Evolutionary conservation across 2,797 vertebrate species (phyloP).

Genomic region (Setipinna tenuifilis): DNA sequence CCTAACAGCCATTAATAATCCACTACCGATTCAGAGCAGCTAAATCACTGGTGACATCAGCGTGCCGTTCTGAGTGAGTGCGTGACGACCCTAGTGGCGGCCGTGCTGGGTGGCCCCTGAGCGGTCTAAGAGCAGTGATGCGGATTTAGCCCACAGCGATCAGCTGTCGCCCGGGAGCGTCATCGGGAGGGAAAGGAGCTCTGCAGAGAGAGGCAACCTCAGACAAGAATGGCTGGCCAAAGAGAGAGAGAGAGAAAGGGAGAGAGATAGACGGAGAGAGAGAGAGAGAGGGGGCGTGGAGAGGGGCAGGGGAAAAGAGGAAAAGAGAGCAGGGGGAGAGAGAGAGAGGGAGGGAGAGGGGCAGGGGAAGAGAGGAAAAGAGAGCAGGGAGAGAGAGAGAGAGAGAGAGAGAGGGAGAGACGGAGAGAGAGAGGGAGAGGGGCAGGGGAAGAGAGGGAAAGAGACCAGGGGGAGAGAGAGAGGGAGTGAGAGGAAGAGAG

Average conservation of each 20-base stretch:
- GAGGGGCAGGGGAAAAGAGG: too few relatives aligned
- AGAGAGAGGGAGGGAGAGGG: too few relatives aligned
- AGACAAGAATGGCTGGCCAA: slow-evolving; percentile 11
- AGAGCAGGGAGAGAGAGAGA: not conserved
- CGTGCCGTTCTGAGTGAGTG: not conserved
- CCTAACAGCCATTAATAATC: slow-evolving; percentile 7
- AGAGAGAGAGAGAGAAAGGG: slow-evolving; percentile 25
- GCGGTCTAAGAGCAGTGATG: not conserved
- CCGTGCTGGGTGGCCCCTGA: not conserved
- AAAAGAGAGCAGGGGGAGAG: too few relatives aligned
- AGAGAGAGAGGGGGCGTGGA: not conserved
- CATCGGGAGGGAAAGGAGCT: not conserved
- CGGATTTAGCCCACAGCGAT: not conserved
- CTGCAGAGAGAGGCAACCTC: not conserved
- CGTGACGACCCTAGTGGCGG: too few relatives aligned
- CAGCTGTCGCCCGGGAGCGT: not conserved
- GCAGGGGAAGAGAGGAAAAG: not conserved
- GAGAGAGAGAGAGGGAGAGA: slow-evolving; percentile 34
- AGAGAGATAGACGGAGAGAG: slow-evolving; percentile 27
- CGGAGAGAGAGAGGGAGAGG: slow-evolving; percentile 20
- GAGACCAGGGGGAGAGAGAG: too few relatives aligned
- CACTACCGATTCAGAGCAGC: not conserved
- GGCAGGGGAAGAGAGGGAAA: too few relatives aligned
- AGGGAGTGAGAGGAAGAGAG: too few relatives aligned
- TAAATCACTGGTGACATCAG: not conserved